Base-by-base conservation (phyloP, 2,888 invertebrate genomes). In the Dexiosoma caninum region DNA sequence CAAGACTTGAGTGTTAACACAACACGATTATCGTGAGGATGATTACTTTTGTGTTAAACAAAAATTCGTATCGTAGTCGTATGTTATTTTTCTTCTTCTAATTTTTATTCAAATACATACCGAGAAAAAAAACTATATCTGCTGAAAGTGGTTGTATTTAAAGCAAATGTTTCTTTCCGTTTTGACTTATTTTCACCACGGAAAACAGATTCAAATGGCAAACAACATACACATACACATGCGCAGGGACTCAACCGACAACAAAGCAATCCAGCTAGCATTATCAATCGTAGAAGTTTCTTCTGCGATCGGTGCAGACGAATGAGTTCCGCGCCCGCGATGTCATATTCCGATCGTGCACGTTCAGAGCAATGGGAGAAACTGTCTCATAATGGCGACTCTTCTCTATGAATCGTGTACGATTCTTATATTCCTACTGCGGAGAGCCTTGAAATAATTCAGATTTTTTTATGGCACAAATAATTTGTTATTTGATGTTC, bases 11-110 rank as follows among this genome's bases (percentile, higher is more conserved):
- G 82, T 83, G 83, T 81, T 83, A 88, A 88, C 84, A 85, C 85
- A 86, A 87, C 87, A 87, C 87, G 87, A 88, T 87, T 88, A 87
- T 87, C 87, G 87, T 87, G 87, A 87, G 87, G 86, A 85, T 87
- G 86, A 87, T 88, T 88, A 87, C 87, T 88, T 88, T 87, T 87
- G 87, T 86, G 85, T 87, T 87, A 81, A 85, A 84, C 64, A 71
- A 70, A 77, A 77, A 57, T 66, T 78, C 64, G 64, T 64, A 78
- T 42, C 62, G 64, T 85, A 84, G 4, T 27, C 27, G 27, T 55
- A 12, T 14, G 46, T 66, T 40, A 12, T 53, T 37, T 55, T 4
- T 40, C 7, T 37, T 30, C 6, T 42, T 40, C 49, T 27, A 35
- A 14, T 59, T 37, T 59, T 19, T 69, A 7, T 32, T 32, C 4